Evolutionary conservation across 1,140 invertebrate genomes (phyloP).

Genomic region (Laupala kohalensis): DNA sequence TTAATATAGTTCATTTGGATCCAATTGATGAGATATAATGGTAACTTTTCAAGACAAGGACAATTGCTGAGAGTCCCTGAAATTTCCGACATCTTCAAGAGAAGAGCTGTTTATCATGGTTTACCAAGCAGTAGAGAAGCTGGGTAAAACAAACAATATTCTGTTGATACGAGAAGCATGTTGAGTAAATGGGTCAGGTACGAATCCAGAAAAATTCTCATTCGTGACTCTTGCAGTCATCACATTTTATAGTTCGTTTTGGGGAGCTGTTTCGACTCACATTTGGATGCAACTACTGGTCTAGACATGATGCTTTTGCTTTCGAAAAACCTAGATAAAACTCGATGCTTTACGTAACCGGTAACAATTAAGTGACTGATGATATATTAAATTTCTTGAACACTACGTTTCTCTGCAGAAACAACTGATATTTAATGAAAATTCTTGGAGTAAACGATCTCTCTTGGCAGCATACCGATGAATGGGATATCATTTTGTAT

Average conservation of each 20-base stretch:
- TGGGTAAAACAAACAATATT: background rate
- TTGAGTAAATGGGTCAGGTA: background rate
- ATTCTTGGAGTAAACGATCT: background rate
- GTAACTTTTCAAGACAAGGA: constrained; percentile 1
- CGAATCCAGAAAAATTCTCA: background rate
- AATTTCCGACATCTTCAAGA: background rate
- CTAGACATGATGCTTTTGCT: background rate
- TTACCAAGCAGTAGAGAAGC: constrained; percentile 3
- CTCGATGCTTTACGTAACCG: background rate
- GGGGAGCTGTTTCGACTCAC: background rate
- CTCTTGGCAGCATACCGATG: background rate
- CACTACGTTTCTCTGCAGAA: background rate
- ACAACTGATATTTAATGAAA: background rate
- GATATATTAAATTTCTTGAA: background rate
- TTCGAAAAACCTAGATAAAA: background rate
- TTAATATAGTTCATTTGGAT: too few species aligned
- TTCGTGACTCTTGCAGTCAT: background rate
- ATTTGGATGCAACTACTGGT: background rate
- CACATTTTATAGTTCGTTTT: constrained; percentile 1
- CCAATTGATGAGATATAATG: too few species aligned
- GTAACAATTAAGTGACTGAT: background rate
- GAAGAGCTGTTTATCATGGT: background rate
- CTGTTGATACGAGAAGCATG: background rate
- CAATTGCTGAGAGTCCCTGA: background rate
- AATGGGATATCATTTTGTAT: background rate